A percentile compares a stretch with the other conserved stretches of the same genome.
Conservation (phyloP, 2,797 vertebrate species). For the Micropoecilia bifurca region DNA sequence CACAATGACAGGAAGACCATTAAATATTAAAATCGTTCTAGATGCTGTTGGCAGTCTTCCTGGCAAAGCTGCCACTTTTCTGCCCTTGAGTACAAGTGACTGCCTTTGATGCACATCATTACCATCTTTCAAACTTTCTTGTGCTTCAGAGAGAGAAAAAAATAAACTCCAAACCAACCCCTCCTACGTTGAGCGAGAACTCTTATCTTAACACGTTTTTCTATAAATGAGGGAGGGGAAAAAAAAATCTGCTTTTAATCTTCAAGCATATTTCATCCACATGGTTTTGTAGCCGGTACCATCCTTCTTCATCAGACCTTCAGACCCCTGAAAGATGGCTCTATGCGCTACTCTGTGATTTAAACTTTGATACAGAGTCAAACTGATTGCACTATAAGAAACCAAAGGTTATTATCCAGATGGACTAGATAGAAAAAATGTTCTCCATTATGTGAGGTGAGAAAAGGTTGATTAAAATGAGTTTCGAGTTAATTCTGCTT, state of each 20-base stretch:
- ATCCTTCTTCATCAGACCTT: conserved; percentile 53
- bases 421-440: conserved; percentile 68
- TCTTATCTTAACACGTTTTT: conserved; percentile 51
- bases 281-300: conserved; percentile 27
- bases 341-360: conserved; percentile 62
- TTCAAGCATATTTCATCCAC: conserved; percentile 60
- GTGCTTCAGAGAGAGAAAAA: conserved; percentile 13
- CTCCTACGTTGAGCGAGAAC: conserved; percentile 26
- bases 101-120: conserved; percentile 53
- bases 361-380: conserved; percentile 70
- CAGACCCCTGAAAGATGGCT: conserved; percentile 61
- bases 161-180: conserved; percentile 30
- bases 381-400: conserved; percentile 61
- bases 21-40: conserved; percentile 21
- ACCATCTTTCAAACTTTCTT: conserved; percentile 46
- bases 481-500: conserved; percentile 57
- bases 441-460: conserved; percentile 59
- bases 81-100: conserved; percentile 36
- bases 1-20: conserved; percentile 18
- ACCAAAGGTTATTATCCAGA: conserved; percentile 75
- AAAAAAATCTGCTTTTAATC: conserved; percentile 64
- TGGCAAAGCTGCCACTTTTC: conserved; percentile 26
- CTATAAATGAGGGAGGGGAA: conserved; percentile 33
- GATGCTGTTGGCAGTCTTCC: conserved; percentile 15
- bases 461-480: conserved; percentile 72